Evolutionary conservation across 2,113 vertebrate species (phyloP).

Genomic region (Hypomesus transpacificus): DNA sequence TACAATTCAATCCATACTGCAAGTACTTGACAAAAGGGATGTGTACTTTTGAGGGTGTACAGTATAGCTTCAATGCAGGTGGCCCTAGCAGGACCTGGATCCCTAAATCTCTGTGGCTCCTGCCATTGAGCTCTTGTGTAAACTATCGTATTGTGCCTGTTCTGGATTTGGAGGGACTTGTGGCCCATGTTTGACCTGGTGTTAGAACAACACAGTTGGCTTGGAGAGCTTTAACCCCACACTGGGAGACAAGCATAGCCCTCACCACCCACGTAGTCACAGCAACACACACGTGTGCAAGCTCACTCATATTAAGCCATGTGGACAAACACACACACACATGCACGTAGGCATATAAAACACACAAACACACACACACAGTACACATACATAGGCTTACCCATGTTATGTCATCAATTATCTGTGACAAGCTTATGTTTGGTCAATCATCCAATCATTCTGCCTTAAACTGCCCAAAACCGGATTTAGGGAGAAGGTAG

Average conservation of each 20-base stretch:
- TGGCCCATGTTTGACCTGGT: neutral
- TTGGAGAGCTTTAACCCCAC: constrained; percentile 17
- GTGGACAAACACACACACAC: constrained; percentile 19
- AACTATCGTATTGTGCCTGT: neutral
- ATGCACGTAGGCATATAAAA: constrained; percentile 4
- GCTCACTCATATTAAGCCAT: neutral
- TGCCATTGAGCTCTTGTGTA: neutral
- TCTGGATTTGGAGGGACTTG: too few species aligned
- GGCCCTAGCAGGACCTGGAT: too few species aligned
- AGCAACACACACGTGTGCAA: neutral
- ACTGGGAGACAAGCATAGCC: constrained; percentile 34
- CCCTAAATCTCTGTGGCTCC: neutral
- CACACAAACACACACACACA: neutral
- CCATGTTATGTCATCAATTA: neutral
- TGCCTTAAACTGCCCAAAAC: neutral
- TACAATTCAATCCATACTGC: too few species aligned
- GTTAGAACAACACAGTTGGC: constrained; percentile 13
- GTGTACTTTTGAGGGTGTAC: too few species aligned
- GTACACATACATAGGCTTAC: neutral
- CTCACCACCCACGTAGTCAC: neutral
- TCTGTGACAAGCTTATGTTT: neutral
- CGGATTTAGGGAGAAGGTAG: too few species aligned
- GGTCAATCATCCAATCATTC: neutral
- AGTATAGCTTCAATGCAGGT: too few species aligned
- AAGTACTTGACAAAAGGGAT: too few species aligned